These are phyloP conservation scores for Sorex maritimensis DNA, from an alignment of 2,797 vertebrate species.

Conservation along the genomic window DNA sequence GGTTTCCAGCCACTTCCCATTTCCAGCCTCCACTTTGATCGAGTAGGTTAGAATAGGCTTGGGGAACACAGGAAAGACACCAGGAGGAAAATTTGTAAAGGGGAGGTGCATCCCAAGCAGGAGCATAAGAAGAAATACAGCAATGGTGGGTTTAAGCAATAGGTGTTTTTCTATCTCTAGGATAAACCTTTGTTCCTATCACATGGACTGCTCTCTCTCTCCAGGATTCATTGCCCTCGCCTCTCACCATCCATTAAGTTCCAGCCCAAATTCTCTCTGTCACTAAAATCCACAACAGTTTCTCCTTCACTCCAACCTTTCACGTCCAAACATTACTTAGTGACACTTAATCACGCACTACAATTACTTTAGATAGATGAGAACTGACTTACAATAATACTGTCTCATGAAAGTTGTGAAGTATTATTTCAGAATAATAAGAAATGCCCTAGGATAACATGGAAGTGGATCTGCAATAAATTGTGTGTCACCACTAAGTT, in stretches of 20 bases:
- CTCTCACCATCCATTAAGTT: background rate
- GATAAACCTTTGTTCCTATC: background rate
- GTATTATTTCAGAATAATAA: constrained; percentile 57
- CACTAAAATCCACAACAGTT: constrained; percentile 48
- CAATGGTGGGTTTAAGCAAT: background rate
- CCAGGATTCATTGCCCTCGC: background rate
- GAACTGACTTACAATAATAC: constrained; percentile 50
- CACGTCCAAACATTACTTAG: constrained; percentile 22
- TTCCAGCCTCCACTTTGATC: background rate
- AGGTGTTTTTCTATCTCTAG: background rate
- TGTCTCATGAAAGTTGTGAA: constrained; percentile 51
- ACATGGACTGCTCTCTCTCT: background rate
- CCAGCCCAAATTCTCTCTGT: background rate
- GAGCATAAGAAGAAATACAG: background rate
- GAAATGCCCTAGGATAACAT: constrained; percentile 33
- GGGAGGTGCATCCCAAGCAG: background rate
- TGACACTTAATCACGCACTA: background rate
- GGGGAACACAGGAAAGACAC: background rate
- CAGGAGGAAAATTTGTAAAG: background rate
- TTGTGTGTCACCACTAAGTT: constrained; percentile 32
- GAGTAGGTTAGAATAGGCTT: background rate
- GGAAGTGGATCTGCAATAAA: constrained; percentile 45
- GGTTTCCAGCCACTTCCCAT: background rate
- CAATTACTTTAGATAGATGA: constrained; percentile 66
- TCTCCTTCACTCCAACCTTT: background rate